phyloP scores from a whole-genome alignment of 2,113 vertebrate genomes.

The Fukomys damarensis region DNA sequence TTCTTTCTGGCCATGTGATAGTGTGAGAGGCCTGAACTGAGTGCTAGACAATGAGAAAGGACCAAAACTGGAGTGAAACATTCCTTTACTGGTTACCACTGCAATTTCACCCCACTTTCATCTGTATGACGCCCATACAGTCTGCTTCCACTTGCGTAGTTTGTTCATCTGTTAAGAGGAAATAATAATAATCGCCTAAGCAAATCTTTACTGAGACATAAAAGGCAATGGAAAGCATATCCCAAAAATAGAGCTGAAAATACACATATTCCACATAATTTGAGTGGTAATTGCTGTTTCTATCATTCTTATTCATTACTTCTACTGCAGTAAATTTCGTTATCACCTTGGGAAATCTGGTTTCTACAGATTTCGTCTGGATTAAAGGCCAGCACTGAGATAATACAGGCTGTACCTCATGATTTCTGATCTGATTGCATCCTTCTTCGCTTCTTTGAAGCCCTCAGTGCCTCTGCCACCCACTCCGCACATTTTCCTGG shows the following conservation, averaged over 20 bases:
- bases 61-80: no score
- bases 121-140: background rate
- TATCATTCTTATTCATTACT: accelerated
- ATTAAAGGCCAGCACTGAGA: background rate
- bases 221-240: accelerated
- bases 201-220: background rate
- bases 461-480: background rate
- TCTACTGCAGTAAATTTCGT: no score
- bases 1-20: background rate
- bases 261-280: accelerated
- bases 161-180: background rate
- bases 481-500: no score
- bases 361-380: background rate
- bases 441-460: background rate
- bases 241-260: background rate
- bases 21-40: background rate
- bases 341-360: accelerated
- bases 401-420: background rate
- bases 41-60: background rate
- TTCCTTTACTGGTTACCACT: background rate
- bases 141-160: background rate
- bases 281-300: accelerated
- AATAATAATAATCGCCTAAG: background rate
- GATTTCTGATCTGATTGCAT: background rate
- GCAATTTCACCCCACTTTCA: background rate